A percentile compares a stretch with the other conserved stretches of the same genome.
These are phyloP conservation scores for Pammene fasciana DNA, from an alignment of 2,888 invertebrate species.

Conservation along the genomic window DNA sequence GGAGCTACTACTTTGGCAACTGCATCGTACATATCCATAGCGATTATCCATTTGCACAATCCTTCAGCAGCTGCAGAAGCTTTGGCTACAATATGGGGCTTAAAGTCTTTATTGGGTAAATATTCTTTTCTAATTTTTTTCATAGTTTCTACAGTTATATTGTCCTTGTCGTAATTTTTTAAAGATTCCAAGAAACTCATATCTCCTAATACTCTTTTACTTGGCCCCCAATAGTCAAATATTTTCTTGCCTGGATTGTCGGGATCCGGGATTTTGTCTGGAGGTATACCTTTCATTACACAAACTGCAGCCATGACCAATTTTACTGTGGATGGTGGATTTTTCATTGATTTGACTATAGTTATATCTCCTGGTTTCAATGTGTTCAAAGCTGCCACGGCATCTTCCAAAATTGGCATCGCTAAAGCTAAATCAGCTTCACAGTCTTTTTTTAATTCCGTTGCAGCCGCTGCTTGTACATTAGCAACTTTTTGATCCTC, in stretches of 20 bases:
- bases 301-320: conserved; percentile 96
- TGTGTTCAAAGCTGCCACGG: conserved; percentile 90
- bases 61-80: conserved; percentile 98
- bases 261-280: conserved; percentile 90
- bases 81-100: conserved; percentile 90
- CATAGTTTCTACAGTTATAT: conserved; percentile 89
- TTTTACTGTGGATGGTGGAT: conserved; percentile 91
- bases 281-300: conserved; percentile 91
- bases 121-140: conserved; percentile 89
- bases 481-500: conserved; percentile 95
- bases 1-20: conserved; percentile 93
- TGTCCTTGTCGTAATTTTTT: conserved; percentile 92
- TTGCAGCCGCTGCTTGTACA: conserved; percentile 92
- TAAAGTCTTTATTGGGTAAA: conserved; percentile 89
- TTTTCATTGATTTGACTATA: conserved; percentile 94
- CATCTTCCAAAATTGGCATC: conserved; percentile 91
- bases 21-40: conserved; percentile 94
- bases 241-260: conserved; percentile 86
- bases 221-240: conserved; percentile 93
- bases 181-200: conserved; percentile 90
- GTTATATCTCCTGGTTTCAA: conserved; percentile 93
- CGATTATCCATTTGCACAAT: conserved; percentile 94
- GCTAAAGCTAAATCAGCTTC: conserved; percentile 96
- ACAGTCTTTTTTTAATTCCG: conserved; percentile 93
- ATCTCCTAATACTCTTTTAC: conserved; percentile 91